These are phyloP conservation scores for Blera fallax DNA, from an alignment of 2,888 invertebrate genomes.

Conservation along the genomic window DNA sequence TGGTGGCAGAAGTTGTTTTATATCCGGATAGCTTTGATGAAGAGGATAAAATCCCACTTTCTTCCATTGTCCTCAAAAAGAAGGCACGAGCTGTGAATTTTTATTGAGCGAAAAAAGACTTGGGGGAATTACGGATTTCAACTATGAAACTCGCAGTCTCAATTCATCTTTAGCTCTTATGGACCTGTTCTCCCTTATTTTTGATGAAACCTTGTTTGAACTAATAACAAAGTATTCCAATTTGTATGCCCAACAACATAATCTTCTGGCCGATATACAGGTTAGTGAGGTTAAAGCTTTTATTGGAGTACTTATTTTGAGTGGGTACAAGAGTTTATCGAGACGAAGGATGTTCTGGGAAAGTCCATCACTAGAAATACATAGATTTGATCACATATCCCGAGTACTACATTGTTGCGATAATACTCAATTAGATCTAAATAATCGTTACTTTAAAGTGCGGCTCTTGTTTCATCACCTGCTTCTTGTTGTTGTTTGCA, in stretches of 20 bases:
- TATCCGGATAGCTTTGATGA: background rate
- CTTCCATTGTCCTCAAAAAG: background rate
- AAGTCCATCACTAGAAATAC: too few relatives aligned
- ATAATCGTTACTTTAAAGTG: background rate
- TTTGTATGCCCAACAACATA: constrained; percentile 9
- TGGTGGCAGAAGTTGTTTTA: constrained; percentile 5
- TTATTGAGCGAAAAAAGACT: background rate
- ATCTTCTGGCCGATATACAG: constrained; percentile 4
- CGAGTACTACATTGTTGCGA: too few relatives aligned
- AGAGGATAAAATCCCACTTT: too few relatives aligned
- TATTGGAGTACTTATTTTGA: too few relatives aligned
- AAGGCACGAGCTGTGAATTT: background rate
- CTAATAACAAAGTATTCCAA: background rate
- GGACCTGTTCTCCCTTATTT: too few relatives aligned
- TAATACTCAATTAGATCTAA: background rate
- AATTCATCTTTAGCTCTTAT: background rate
- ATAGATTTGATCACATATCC: too few relatives aligned
- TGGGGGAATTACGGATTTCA: background rate
- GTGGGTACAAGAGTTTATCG: too few relatives aligned
- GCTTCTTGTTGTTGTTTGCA: background rate
- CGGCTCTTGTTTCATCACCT: background rate
- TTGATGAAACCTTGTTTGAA: background rate
- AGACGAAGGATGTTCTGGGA: too few relatives aligned
- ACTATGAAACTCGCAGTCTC: background rate
- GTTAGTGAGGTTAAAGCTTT: constrained; percentile 13